Conservation (phyloP, 2,888 invertebrate genomes). For the Ommatoiulus sabulosus region DNA sequence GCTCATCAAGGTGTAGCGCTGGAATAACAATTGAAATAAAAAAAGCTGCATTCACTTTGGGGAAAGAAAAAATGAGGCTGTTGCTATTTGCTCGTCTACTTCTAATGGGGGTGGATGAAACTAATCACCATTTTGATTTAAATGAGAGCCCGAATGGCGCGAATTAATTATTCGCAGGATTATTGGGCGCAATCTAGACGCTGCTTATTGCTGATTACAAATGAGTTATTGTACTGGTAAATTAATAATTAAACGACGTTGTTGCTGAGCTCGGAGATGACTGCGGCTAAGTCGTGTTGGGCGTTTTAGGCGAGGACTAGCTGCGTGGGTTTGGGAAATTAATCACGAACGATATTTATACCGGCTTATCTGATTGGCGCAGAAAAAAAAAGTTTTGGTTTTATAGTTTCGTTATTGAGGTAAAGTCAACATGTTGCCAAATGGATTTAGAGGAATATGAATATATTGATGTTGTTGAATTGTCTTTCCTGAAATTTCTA, state of each 20-base stretch:
- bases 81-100: background rate
- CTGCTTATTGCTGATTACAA: conserved; percentile 48
- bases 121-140: conserved; percentile 48
- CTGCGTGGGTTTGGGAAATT: background rate
- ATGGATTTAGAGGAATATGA: no score
- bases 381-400: background rate
- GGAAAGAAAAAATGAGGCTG: background rate
- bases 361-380: background rate
- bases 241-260: conserved; percentile 19
- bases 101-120: background rate
- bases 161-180: conserved; percentile 31
- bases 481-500: no score
- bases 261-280: background rate
- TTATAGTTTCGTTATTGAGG: no score
- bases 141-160: conserved; percentile 7
- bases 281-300: no score
- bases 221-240: conserved; percentile 35
- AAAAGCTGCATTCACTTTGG: background rate
- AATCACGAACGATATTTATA: background rate
- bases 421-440: no score
- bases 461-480: no score
- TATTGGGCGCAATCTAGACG: conserved; percentile 22
- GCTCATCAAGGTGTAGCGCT: conserved; percentile 39
- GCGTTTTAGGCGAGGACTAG: no score
- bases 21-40: conserved; percentile 38